These are phyloP conservation scores for Solea solea DNA, from an alignment of 2,113 vertebrate species.

Conservation along the genomic window DNA sequence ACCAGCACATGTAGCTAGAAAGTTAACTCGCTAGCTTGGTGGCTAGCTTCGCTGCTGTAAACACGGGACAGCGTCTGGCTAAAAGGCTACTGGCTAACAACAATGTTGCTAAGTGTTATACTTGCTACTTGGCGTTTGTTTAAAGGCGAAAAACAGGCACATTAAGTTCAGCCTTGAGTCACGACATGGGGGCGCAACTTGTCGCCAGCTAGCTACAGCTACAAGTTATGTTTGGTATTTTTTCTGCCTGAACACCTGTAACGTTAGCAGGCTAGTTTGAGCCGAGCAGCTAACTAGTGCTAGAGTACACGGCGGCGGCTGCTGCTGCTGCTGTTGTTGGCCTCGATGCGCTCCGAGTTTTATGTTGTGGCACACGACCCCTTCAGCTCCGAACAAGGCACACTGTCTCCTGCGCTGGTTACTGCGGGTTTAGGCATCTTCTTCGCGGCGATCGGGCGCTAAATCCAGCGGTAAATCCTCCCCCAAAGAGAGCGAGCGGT, in stretches of 20 bases:
- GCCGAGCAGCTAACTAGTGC: slow-evolving; percentile 58
- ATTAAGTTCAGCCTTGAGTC: slow-evolving; percentile 25
- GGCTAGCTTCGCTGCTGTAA: slow-evolving; percentile 74
- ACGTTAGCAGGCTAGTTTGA: slow-evolving; percentile 63
- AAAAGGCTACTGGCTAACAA: slow-evolving; percentile 70
- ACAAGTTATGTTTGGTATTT: slow-evolving; percentile 44
- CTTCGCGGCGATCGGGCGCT: slow-evolving; percentile 32
- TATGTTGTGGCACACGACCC: slow-evolving; percentile 73
- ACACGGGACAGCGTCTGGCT: slow-evolving; percentile 66
- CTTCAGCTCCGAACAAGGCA: slow-evolving; percentile 73
- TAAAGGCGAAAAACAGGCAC: slow-evolving; percentile 42
- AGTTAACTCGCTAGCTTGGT: slow-evolving; percentile 71
- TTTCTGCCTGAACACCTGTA: slow-evolving; percentile 68
- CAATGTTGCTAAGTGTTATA: slow-evolving; percentile 63
- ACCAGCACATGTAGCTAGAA: slow-evolving; percentile 70
- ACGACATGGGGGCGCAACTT: slow-evolving; percentile 8
- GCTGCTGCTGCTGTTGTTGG: slow-evolving; percentile 64
- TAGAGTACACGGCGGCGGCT: slow-evolving; percentile 33
- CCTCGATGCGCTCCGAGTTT: slow-evolving; percentile 72
- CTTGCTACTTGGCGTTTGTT: slow-evolving; percentile 32
- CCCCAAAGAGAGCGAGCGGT: slow-evolving; percentile 12
- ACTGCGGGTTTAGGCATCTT: slow-evolving; percentile 68
- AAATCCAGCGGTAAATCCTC: slow-evolving; percentile 44
- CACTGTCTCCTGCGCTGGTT: slow-evolving; percentile 71
- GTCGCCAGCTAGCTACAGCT: slow-evolving; percentile 42